These are phyloP conservation scores for Drepana falcataria DNA, from an alignment of 2,888 invertebrate genomes.

Conservation along the genomic window DNA sequence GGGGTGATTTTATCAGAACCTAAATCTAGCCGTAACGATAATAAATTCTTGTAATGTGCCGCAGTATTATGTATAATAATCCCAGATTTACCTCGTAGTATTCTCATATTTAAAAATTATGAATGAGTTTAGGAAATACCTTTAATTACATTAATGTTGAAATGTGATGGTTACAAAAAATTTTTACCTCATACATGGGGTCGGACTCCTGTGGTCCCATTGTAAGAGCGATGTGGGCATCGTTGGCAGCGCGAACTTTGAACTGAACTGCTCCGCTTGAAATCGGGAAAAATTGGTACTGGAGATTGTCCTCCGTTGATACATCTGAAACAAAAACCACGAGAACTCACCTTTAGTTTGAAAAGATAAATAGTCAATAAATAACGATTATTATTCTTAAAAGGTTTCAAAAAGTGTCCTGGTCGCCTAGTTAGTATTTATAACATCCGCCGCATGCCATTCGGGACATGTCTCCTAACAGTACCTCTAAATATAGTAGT, in stretches of 20 bases:
- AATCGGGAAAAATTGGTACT: constrained; percentile 89
- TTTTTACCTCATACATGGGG: constrained; percentile 87
- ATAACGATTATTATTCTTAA: constrained; percentile 16
- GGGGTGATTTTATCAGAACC: background rate
- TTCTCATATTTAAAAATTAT: too few species aligned
- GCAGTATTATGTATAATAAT: too few species aligned
- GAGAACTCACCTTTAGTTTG: background rate
- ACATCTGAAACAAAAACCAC: constrained; percentile 80
- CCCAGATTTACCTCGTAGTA: too few species aligned
- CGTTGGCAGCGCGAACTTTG: constrained; percentile 87
- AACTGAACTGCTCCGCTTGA: constrained; percentile 85
- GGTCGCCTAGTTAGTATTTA: constrained; percentile 30
- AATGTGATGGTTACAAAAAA: background rate
- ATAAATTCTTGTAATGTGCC: too few species aligned
- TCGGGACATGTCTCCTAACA: constrained; percentile 38
- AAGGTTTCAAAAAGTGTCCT: constrained; percentile 18
- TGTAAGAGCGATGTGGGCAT: constrained; percentile 91
- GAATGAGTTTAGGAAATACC: too few species aligned
- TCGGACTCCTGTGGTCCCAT: constrained; percentile 83
- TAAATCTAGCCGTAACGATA: background rate
- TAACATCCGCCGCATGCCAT: constrained; percentile 35
- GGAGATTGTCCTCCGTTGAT: constrained; percentile 87
- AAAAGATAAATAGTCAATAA: background rate
- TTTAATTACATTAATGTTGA: too few species aligned
- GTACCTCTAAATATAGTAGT: constrained; percentile 54